Evolutionary conservation across 2,797 vertebrate genomes (phyloP).

Genomic region (Rhynchotus rufescens): DNA sequence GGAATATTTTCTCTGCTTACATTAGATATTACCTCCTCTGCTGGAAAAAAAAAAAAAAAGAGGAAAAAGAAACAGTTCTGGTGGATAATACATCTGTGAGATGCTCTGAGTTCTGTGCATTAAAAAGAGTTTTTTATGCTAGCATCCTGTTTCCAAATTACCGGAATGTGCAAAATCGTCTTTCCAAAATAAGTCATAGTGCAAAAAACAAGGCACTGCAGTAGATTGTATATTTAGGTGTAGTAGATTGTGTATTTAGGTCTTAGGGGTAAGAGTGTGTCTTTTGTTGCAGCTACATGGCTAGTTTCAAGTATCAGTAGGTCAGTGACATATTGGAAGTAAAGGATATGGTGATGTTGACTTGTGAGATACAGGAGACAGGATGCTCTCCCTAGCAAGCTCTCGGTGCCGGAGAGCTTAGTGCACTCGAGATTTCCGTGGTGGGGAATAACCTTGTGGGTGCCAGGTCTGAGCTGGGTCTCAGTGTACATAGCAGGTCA

Average conservation of each 20-base stretch:
- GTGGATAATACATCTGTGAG: background rate
- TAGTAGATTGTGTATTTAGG: too few relatives aligned
- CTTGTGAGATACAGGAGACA: background rate
- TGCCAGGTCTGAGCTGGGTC: background rate
- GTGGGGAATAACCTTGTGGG: background rate
- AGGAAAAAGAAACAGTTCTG: background rate
- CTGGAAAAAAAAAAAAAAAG: background rate
- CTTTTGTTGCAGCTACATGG: background rate
- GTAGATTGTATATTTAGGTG: too few relatives aligned
- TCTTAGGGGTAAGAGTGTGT: background rate
- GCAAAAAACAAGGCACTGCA: too few relatives aligned
- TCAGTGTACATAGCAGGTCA: fast-evolving
- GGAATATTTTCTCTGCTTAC: background rate
- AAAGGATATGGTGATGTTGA: background rate
- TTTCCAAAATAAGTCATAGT: background rate
- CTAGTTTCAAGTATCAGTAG: background rate
- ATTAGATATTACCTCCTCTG: background rate
- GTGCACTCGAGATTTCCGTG: background rate
- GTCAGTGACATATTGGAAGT: background rate
- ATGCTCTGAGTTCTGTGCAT: background rate
- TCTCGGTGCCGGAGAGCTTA: background rate
- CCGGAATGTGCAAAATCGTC: background rate
- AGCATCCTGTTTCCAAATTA: background rate
- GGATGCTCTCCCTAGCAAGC: background rate
- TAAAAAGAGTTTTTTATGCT: background rate